Conservation (phyloP, 1,140 invertebrate species). For the Ostrea denselamellosa region DNA sequence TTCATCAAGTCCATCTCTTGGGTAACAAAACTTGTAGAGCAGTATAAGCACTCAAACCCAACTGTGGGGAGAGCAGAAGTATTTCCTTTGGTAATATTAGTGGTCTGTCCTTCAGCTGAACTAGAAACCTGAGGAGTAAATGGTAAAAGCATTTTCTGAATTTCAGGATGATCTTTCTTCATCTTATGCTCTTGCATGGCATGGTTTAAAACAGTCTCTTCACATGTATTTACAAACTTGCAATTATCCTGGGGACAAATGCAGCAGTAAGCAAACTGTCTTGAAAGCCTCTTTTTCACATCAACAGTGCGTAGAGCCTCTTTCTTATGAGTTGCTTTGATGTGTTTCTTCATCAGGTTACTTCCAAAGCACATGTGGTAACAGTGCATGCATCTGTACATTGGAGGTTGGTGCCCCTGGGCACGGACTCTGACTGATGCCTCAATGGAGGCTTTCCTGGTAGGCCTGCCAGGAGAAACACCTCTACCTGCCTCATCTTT, state of each 20-base stretch:
- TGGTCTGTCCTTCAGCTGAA: conserved; percentile 18
- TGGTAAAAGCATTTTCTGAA: conserved; percentile 46
- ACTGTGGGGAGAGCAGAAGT: neutral
- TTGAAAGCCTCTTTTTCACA: conserved; percentile 56
- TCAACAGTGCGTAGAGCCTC: conserved; percentile 57
- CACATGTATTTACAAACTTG: conserved; percentile 34
- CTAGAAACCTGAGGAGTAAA: conserved; percentile 12
- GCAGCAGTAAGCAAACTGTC: conserved; percentile 48
- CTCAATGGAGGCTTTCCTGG: conserved; percentile 58
- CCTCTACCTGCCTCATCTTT: conserved; percentile 54
- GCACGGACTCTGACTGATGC: conserved; percentile 53
- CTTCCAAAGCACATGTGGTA: conserved; percentile 55
- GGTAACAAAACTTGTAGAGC: conserved; percentile 40
- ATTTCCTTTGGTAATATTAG: neutral
- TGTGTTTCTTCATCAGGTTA: conserved; percentile 58
- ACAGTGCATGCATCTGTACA: conserved; percentile 63
- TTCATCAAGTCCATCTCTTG: conserved; percentile 51
- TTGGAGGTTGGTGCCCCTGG: conserved; percentile 53
- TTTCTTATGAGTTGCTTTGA: conserved; percentile 50
- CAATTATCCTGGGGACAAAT: conserved; percentile 61
- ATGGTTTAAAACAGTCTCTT: conserved; percentile 58
- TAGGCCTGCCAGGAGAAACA: conserved; percentile 51
- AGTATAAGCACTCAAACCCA: conserved; percentile 61
- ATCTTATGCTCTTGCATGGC: conserved; percentile 56
- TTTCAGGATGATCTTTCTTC: conserved; percentile 36